Percentiles rank a stretch among this genome's conserved stretches.
phyloP scores from a whole-genome alignment of 1,140 invertebrate genomes.

The Drosophila sucinea region DNA sequence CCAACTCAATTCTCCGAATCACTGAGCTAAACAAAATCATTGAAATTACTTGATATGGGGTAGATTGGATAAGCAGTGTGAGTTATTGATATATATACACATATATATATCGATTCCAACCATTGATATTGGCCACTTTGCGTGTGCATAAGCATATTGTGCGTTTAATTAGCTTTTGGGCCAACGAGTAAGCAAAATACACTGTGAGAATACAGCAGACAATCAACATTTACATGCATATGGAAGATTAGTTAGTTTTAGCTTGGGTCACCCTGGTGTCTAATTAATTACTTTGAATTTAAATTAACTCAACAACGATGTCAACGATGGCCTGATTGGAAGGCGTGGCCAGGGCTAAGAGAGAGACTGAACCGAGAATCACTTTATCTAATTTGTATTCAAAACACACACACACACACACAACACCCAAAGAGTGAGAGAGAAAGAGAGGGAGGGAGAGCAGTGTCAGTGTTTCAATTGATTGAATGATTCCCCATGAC shows the following conservation, averaged over 20 bases:
- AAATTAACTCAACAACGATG: constrained; percentile 64
- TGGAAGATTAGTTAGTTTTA: constrained; percentile 35
- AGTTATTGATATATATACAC: constrained; percentile 54
- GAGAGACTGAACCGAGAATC: constrained; percentile 35
- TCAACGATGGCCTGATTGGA: constrained; percentile 26
- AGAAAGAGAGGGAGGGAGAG: constrained; percentile 4
- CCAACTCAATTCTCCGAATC: constrained; percentile 78
- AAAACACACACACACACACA: constrained; percentile 49
- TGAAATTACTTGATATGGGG: constrained; percentile 62
- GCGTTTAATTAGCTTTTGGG: constrained; percentile 51
- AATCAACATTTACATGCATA: constrained; percentile 19
- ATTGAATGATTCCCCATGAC: constrained; percentile 63
- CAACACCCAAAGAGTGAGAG: no score
- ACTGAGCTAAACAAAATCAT: constrained; percentile 81
- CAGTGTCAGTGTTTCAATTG: constrained; percentile 66
- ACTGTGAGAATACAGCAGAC: neutral
- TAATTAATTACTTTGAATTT: constrained; percentile 82
- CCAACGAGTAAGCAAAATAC: constrained; percentile 7
- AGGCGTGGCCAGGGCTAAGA: constrained; percentile 3
- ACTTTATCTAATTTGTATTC: constrained; percentile 78
- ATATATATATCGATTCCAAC: constrained; percentile 22
- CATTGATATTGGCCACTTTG: constrained; percentile 39
- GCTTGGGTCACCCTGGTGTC: constrained; percentile 50
- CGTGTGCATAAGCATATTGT: constrained; percentile 41
- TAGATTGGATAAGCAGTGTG: constrained; percentile 53